Evolutionary conservation across 2,797 vertebrate species (phyloP).

Genomic region (Erithacus rubecula): DNA sequence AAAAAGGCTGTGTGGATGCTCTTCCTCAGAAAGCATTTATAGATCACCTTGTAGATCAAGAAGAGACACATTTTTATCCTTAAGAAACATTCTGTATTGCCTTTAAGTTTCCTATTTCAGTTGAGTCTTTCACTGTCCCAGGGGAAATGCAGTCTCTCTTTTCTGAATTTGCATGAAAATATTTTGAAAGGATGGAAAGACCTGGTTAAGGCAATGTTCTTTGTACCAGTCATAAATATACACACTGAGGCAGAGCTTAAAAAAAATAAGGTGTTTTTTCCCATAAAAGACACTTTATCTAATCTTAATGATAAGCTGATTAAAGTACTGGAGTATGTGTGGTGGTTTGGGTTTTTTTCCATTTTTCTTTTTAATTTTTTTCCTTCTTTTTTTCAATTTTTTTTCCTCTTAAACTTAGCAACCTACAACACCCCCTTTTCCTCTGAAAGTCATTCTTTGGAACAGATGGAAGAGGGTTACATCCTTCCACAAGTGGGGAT

Average conservation of each 20-base stretch:
- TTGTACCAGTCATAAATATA: not conserved
- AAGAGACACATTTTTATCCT: not conserved
- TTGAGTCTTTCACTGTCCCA: not conserved
- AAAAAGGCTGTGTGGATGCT: not conserved
- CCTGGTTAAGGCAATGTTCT: not conserved
- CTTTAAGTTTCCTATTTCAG: not conserved
- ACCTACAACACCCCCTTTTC: slow-evolving; percentile 60
- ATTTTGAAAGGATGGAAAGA: slow-evolving; percentile 28
- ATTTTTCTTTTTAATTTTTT: not conserved
- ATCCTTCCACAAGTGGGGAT: slow-evolving; percentile 64
- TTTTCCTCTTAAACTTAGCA: slow-evolving; percentile 52
- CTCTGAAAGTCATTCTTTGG: slow-evolving; percentile 57
- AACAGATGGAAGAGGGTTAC: slow-evolving; percentile 67
- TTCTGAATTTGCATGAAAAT: slow-evolving; percentile 35
- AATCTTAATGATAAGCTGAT: not conserved
- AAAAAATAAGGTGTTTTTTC: not conserved
- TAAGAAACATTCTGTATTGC: not conserved
- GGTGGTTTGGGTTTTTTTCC: not conserved
- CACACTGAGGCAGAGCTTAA: not conserved
- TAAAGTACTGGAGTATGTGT: slow-evolving; percentile 13
- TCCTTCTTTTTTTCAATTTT: not conserved
- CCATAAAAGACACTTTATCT: not conserved
- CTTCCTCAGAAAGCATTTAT: not conserved
- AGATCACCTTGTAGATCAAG: slow-evolving; percentile 18
- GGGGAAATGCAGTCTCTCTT: not conserved